Evolutionary conservation across 2,888 invertebrate genomes (phyloP), one percentile per base, ranked within the genome.

Genomic region (Drosophila algonquin): DNA sequence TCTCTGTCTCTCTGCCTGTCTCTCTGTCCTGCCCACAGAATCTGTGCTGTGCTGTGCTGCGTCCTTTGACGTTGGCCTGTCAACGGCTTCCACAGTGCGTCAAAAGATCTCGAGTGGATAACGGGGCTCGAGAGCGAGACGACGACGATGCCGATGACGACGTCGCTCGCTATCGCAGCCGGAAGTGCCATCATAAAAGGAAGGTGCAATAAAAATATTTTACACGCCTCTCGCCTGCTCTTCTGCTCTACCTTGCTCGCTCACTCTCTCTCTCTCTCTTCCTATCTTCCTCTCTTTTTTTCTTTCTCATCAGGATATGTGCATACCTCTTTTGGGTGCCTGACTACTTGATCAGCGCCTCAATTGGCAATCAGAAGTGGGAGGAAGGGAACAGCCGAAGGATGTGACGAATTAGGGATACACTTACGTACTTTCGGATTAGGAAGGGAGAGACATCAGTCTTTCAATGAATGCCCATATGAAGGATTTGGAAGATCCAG

Each of bases 131-230:
- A 10, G 45, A 65, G 35, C 58, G 51, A 30, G 63, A 58, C 53
- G 47, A 35, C 27, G 67, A 16, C 44, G 57, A 18, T 48, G 51
- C 63, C 75, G 81, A 18, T 48, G 51, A 64, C 75, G 81, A 62
- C 74, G 75, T 69, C 58, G 76, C 74, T 53, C 71, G 82, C 81
- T 90, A 90, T 90, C 90, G 77, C 80, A 81, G 85, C 90, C 90
- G 90, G 90, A 90, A 90, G 89, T 90, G 87, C 88, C 85, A 80
- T 81, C 81, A 90, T 87, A 90, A 90, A 86, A 90, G 90, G 90
- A 90, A 90, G 90, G 90, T 90, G 90, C 90, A 90, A 90, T 90
- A 90, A 90, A 90, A 87, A 90, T 90, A 84, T 89, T 90, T 89
- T 84, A 89, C 82, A 87, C 76, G 82, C 80, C 75, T 68, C 68